phyloP scores from a whole-genome alignment of 2,113 vertebrate species.

The Meleagris gallopavo region DNA sequence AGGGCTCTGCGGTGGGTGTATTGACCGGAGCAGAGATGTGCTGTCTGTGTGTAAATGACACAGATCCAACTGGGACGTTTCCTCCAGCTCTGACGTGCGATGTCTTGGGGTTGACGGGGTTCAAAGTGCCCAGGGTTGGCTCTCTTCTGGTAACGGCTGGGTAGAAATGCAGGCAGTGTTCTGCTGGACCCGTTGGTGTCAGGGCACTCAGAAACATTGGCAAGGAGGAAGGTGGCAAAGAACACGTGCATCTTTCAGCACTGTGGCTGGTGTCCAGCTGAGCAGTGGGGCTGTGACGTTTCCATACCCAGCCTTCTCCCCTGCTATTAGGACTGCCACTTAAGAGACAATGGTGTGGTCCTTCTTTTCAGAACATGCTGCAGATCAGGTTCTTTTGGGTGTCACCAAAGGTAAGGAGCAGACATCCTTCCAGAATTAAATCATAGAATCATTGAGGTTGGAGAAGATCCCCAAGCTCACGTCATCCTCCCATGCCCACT shows the following conservation, averaged over 20 bases:
- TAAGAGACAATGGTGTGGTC: background rate
- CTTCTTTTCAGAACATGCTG: background rate
- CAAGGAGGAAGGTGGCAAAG: accelerated
- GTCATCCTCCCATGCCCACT: too few relatives aligned
- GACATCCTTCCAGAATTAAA: background rate
- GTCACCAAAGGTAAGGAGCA: background rate
- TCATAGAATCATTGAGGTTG: too few relatives aligned
- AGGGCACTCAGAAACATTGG: background rate
- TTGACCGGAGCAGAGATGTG: slow-evolving; percentile 60
- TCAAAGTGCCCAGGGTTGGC: background rate
- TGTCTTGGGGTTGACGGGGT: slow-evolving; percentile 15
- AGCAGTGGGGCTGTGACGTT: background rate
- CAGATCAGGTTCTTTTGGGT: background rate
- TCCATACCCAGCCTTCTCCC: background rate
- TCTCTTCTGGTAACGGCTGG: background rate
- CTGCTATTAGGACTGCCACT: background rate
- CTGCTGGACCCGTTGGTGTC: background rate
- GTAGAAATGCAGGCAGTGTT: background rate
- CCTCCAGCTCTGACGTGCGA: slow-evolving; percentile 20
- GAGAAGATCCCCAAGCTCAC: too few relatives aligned
- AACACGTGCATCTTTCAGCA: background rate
- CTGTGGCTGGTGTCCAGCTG: background rate
- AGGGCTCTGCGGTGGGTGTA: slow-evolving; percentile 69
- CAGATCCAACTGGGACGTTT: slow-evolving; percentile 21
- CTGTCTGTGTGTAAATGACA: background rate